A percentile compares a stretch with the other conserved stretches of the same genome.
Conservation (phyloP, 2,113 vertebrate genomes). For the Carassius gibelio region DNA sequence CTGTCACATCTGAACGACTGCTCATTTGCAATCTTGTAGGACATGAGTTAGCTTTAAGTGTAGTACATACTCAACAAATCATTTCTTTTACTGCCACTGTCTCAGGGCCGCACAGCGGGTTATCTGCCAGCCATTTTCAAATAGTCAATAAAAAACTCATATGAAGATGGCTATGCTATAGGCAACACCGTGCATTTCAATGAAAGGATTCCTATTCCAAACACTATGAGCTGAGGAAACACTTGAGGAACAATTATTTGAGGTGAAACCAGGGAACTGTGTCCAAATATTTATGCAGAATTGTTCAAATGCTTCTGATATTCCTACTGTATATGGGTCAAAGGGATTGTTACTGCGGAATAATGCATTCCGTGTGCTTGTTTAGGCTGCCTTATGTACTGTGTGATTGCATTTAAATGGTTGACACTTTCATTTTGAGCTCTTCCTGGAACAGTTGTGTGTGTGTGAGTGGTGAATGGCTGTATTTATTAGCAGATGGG, state of each 20-base stretch:
- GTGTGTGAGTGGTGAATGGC: background rate
- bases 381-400: background rate
- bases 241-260: conserved; percentile 58
- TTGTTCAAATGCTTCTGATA: background rate
- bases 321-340: background rate
- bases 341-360: background rate
- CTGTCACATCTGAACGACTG: conserved; percentile 58
- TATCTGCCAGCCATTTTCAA: conserved; percentile 58
- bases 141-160: conserved; percentile 67
- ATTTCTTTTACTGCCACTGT: conserved; percentile 59
- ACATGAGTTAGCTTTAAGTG: conserved; percentile 57
- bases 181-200: conserved; percentile 63
- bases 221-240: conserved; percentile 56
- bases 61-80: conserved; percentile 64
- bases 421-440: background rate
- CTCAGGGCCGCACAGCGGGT: conserved; percentile 38
- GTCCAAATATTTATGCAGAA: conserved; percentile 5
- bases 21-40: conserved; percentile 64
- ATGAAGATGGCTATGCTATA: conserved; percentile 58
- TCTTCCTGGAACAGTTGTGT: background rate
- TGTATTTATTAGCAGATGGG: background rate
- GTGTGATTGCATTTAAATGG: background rate
- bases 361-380: background rate
- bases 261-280: conserved; percentile 54
- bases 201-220: conserved; percentile 58